A percentile compares a stretch with the other conserved stretches of the same genome.
These are phyloP conservation scores for Himalopsyche tibetana DNA, from an alignment of 2,888 invertebrate species.

Conservation along the genomic window DNA sequence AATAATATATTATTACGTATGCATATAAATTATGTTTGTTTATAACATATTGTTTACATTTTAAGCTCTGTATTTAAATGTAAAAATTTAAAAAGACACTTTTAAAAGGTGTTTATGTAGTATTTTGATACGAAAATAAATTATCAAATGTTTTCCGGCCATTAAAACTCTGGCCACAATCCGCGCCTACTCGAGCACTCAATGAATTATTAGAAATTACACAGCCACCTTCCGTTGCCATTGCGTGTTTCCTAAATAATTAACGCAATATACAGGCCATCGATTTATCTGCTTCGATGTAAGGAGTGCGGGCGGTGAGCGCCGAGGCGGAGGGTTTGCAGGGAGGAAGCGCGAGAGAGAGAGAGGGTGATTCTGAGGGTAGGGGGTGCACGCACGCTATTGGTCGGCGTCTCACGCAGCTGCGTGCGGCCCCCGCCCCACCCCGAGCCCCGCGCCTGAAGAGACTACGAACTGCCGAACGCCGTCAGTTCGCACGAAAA, in stretches of 20 bases:
- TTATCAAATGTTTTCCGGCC: slow-evolving; percentile 42
- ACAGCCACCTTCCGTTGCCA: slow-evolving; percentile 76
- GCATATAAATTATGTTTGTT: no score
- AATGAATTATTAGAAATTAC: slow-evolving; percentile 64
- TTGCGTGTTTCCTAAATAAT: slow-evolving; percentile 80
- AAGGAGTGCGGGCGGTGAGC: slow-evolving; percentile 72
- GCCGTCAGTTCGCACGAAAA: slow-evolving; percentile 70
- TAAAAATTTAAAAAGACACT: no score
- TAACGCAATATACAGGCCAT: slow-evolving; percentile 71
- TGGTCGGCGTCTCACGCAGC: slow-evolving; percentile 66
- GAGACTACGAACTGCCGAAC: slow-evolving; percentile 70
- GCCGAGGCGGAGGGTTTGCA: slow-evolving; percentile 65
- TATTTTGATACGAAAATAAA: slow-evolving; percentile 32
- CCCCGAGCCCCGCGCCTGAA: slow-evolving; percentile 69
- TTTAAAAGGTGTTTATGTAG: not conserved
- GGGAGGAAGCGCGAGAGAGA: slow-evolving; percentile 68
- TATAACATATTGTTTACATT: no score
- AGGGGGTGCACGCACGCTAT: slow-evolving; percentile 66
- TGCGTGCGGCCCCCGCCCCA: slow-evolving; percentile 71
- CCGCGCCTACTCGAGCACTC: slow-evolving; percentile 60
- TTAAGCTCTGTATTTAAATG: no score
- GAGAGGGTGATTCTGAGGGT: slow-evolving; percentile 69
- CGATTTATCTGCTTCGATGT: slow-evolving; percentile 67
- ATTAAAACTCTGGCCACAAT: slow-evolving; percentile 49
- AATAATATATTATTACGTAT: no score